Conservation (phyloP, 2,797 vertebrate species). For the Vespertilio murinus region DNA sequence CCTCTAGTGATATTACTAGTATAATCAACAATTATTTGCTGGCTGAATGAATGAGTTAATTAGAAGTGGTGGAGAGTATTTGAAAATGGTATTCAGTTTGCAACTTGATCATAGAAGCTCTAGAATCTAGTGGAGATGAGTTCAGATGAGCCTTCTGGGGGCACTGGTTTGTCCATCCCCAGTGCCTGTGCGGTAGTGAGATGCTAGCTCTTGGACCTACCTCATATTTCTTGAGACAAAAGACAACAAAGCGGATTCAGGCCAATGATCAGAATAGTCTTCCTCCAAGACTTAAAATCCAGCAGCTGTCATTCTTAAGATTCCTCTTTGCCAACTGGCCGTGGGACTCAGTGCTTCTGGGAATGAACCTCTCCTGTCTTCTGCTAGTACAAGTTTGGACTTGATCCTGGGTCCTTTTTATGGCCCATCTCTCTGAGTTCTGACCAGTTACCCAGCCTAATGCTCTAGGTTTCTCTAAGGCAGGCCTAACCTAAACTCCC, state of each 20-base stretch:
- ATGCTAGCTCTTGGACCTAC: neutral
- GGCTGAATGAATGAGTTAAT: neutral
- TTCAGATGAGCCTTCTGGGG: neutral
- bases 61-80: neutral
- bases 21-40: neutral
- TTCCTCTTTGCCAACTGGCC: neutral
- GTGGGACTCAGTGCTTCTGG: neutral
- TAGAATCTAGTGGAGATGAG: neutral
- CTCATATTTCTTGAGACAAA: neutral
- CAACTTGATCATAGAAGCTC: neutral
- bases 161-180: neutral
- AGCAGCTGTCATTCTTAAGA: neutral
- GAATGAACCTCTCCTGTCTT: neutral
- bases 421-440: neutral
- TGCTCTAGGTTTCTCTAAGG: neutral
- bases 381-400: neutral
- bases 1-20: neutral
- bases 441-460: neutral
- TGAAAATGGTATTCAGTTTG: neutral
- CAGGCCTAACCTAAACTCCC: neutral
- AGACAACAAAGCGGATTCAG: neutral
- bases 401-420: neutral
- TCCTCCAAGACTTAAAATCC: neutral
- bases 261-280: neutral
- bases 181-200: rapidly evolving